Base-by-base conservation (phyloP, 2,888 invertebrate species). In the Leucoptera coffeella region DNA sequence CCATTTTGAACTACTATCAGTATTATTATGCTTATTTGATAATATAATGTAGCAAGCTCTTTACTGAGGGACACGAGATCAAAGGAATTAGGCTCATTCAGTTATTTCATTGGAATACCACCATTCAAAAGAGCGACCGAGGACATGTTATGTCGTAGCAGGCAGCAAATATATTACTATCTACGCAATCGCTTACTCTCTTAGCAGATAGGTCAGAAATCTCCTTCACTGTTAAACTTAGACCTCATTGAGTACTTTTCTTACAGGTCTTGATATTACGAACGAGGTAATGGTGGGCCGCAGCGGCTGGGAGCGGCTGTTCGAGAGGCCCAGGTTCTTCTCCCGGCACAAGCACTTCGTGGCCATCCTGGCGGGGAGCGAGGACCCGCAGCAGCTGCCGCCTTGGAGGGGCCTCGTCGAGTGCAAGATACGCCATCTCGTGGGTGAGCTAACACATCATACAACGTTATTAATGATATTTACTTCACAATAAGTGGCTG, bases 361-460 rank as follows among this genome's bases (percentile, higher is more conserved):
- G 32, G 89, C 95, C 33, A 67, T 97, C 29, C 73, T 91, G 32
- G 93, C 90, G 0, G 82, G 81, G 41, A 86, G 93, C 3, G 77
- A 78, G 31, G 76, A 78, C 12, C 69, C 85, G 4, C 88, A 88
- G 37, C 91, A 94, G 50, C 93, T 93, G 49, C 72, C 95, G 38
- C 94, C 94, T 64, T 96, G 95, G 94, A 87, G 88, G 47, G 96
- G 96, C 3, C 77, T 96, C 36, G 89, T 99, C 10, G 97, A 99
- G 60, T 67, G 55, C 48, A 64, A 0, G 62, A 61, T 0, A 67
- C 40, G 14, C 62, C 3, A 58, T 57, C 38, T 67, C 65, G 12
- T 67, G 65, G 22, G 54, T 50, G 78, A 75, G 84, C 49, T 11
- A 6, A 5, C n/a, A n/a, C n/a, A n/a, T n/a, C n/a, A n/a, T n/a